Conservation (phyloP, 2,888 invertebrate genomes). For the Spodoptera exigua region DNA sequence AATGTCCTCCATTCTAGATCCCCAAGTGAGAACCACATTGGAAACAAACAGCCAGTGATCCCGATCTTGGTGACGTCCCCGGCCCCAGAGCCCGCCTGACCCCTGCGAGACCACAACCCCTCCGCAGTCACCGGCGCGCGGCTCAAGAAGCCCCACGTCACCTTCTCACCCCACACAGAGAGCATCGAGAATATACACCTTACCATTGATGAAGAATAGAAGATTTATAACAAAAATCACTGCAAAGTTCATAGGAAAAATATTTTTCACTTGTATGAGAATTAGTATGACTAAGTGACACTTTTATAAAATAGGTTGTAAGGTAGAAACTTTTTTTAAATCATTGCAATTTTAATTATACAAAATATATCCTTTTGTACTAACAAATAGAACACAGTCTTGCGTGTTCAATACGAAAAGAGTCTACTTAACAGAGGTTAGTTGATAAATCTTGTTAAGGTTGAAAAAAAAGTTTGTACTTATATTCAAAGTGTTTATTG, state of each 20-base stretch:
- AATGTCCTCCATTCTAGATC: slow-evolving; percentile 68
- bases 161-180: slow-evolving; percentile 61
- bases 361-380: too few species aligned
- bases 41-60: slow-evolving; percentile 71
- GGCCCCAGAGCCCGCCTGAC: slow-evolving; percentile 80
- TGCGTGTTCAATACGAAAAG: too few species aligned
- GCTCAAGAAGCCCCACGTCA: slow-evolving; percentile 59
- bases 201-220: slow-evolving; percentile 53
- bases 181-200: slow-evolving; percentile 63
- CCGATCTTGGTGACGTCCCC: slow-evolving; percentile 84
- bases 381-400: too few species aligned
- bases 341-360: too few species aligned
- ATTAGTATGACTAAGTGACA: too few species aligned
- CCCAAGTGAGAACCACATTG: slow-evolving; percentile 75
- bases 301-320: too few species aligned
- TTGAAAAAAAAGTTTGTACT: slow-evolving; percentile 21
- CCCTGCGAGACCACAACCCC: slow-evolving; percentile 50
- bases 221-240: slow-evolving; percentile 27
- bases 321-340: too few species aligned
- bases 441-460: neutral
- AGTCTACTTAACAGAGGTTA: too few species aligned
- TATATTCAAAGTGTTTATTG: slow-evolving; percentile 39
- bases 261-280: too few species aligned
- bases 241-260: neutral
- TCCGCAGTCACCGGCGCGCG: slow-evolving; percentile 20